phyloP scores from a whole-genome alignment of 2,797 vertebrate genomes.

The Chaunax sp. region DNA sequence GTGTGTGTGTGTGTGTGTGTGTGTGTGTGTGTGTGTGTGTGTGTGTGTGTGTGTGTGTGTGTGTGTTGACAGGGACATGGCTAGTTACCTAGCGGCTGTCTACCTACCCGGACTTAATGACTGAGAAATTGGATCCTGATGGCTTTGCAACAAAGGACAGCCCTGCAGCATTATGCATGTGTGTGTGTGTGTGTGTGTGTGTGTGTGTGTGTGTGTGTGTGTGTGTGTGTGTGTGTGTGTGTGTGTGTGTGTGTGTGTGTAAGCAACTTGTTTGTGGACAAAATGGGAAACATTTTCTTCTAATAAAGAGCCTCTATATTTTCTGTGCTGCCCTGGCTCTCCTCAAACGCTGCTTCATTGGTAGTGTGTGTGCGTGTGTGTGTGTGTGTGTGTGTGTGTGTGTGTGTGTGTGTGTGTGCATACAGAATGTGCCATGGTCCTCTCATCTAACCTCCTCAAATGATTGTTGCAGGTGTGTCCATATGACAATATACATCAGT shows the following conservation, averaged over 20 bases:
- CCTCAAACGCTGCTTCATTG: slow-evolving; percentile 35
- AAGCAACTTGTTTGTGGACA: slow-evolving; percentile 50
- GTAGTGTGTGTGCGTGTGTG: too few relatives aligned
- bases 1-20: too few relatives aligned
- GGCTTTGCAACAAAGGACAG: slow-evolving; percentile 66
- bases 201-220: too few relatives aligned
- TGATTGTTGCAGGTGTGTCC: neutral
- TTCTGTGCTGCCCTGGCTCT: slow-evolving; percentile 48
- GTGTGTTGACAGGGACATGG: slow-evolving; percentile 24
- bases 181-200: slow-evolving; percentile 31
- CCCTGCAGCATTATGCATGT: slow-evolving; percentile 42
- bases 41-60: slow-evolving; percentile 31
- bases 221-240: slow-evolving; percentile 19
- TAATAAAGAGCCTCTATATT: slow-evolving; percentile 63
- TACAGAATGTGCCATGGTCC: neutral
- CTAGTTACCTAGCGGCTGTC: slow-evolving; percentile 49
- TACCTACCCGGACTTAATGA: slow-evolving; percentile 66
- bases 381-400: too few relatives aligned
- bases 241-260: slow-evolving; percentile 4
- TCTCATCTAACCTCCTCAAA: slow-evolving; percentile 7
- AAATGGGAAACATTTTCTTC: slow-evolving; percentile 68
- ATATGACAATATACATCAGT: neutral
- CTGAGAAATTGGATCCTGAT: slow-evolving; percentile 78
- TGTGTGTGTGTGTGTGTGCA: neutral
- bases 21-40: too few relatives aligned